Evolutionary conservation across 2,113 vertebrate genomes (phyloP).

Genomic region (Dromiciops gliroides): DNA sequence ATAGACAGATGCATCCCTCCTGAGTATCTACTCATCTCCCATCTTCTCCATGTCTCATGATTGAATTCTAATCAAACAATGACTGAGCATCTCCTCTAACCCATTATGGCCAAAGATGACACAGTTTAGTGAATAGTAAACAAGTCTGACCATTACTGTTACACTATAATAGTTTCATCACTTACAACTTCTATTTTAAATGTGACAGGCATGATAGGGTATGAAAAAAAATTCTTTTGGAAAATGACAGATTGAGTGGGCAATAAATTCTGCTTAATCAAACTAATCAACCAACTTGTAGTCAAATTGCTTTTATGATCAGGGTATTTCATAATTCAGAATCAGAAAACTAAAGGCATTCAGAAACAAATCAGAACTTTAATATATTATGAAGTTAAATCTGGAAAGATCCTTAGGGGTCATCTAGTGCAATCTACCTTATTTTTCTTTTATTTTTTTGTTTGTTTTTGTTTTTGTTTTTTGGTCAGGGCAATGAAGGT

Average conservation of each 20-base stretch:
- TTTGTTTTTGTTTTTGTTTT: too few relatives aligned
- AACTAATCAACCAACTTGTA: slow-evolving; percentile 52
- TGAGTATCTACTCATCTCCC: slow-evolving; percentile 14
- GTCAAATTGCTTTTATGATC: slow-evolving; percentile 59
- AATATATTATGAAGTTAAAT: neutral
- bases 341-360: slow-evolving; percentile 53
- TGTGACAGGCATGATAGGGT: slow-evolving; percentile 44
- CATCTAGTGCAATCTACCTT: neutral
- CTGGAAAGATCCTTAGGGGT: neutral
- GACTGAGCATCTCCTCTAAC: neutral
- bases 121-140: slow-evolving; percentile 62
- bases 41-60: slow-evolving; percentile 11
- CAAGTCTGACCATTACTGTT: slow-evolving; percentile 62
- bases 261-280: slow-evolving; percentile 55
- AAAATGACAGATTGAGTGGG: slow-evolving; percentile 59
- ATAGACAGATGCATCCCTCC: slow-evolving; percentile 1
- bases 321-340: slow-evolving; percentile 48
- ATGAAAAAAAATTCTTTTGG: slow-evolving; percentile 59
- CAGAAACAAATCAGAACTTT: slow-evolving; percentile 55
- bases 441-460: too few relatives aligned
- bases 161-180: slow-evolving; percentile 54
- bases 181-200: slow-evolving; percentile 59
- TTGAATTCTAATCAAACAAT: slow-evolving; percentile 39
- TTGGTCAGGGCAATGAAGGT: too few relatives aligned
- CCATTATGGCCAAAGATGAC: slow-evolving; percentile 5